Evolutionary conservation across 2,113 vertebrate species (phyloP), one percentile per base, ranked within the genome.

Genomic region (Phrynosoma blainvillii): DNA sequence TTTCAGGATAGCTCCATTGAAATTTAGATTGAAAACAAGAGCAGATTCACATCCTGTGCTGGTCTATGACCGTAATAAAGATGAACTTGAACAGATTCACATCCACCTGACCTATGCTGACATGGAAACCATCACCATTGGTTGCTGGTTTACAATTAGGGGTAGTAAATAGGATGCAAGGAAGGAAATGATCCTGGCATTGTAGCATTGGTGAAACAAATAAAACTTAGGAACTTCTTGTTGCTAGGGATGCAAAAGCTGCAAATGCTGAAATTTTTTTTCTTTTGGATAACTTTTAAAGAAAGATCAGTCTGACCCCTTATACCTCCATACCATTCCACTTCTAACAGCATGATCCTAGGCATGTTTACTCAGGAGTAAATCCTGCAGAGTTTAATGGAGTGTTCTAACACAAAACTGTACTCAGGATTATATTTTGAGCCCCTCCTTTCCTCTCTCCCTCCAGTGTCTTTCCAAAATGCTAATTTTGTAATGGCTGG

Each of bases 401-500:
- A 25, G 62, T 42, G 23, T 68, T 30, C 36, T n/a, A 4, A n/a
- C 8, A 83, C 32, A 25, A 7, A 40, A 12, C 7, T 70, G 14
- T 47, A 9, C 40, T 36, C 30, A 83, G 65, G 25, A 70, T 18
- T 83, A n/a, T 47, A 83, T 32, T 75, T 42, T 36, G n/a, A 62
- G 21, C 32, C 11, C 7, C 59, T 89, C 59, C 36, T 21, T 40
- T 14, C 13, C 8, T 20, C 18, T 54, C 62, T 27, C 74, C 36
- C 79, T 82, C 85, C 88, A 91, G 88, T 91, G 93, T 77, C 27
- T 84, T 23, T 91, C 94, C 87, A 87, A 73, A 66, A 92, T 59
- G 92, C 92, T 92, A 95, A 92, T 94, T 13, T 10, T 93, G 62
- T 93, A 75, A 83, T 88, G 85, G 84, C 90, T 91, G 20, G 13